These are phyloP conservation scores for Cephalopholis sonnerati DNA, from an alignment of 2,113 vertebrate genomes.

Conservation along the genomic window DNA sequence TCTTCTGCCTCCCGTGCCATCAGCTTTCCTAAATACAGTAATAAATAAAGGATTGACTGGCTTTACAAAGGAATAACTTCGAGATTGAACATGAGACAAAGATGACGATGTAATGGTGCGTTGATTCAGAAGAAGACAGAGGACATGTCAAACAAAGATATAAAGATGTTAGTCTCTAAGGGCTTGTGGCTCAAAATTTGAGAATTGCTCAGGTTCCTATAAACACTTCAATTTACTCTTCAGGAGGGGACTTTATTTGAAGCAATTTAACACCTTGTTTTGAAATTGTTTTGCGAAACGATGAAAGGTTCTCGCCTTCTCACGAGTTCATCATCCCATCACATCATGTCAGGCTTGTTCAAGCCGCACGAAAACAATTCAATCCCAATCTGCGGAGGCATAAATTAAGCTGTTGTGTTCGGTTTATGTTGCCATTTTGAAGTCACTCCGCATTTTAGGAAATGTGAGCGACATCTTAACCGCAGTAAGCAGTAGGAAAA, in stretches of 20 bases:
- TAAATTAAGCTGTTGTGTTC: slow-evolving; percentile 12
- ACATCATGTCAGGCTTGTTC: not conserved
- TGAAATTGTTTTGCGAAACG: not conserved
- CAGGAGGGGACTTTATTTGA: not conserved
- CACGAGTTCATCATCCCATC: not conserved
- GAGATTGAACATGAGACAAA: slow-evolving; percentile 1
- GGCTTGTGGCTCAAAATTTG: not conserved
- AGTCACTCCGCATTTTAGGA: not conserved
- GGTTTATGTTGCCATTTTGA: slow-evolving; percentile 3
- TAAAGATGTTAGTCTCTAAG: not conserved
- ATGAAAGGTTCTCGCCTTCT: slow-evolving; percentile 4
- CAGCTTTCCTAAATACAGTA: slow-evolving; percentile 20
- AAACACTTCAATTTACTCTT: slow-evolving; percentile 8
- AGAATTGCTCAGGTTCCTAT: not conserved
- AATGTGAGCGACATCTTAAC: not conserved
- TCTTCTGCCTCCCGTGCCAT: not conserved
- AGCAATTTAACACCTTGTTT: not conserved
- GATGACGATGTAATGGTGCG: not conserved
- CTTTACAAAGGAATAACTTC: slow-evolving; percentile 19
- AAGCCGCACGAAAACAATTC: slow-evolving; percentile 10
- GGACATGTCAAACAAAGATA: slow-evolving; percentile 12
- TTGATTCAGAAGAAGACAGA: slow-evolving; percentile 10
- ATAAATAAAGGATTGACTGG: slow-evolving; percentile 26
- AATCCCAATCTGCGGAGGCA: not conserved
- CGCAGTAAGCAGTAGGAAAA: slow-evolving; percentile 10